phyloP scores from a whole-genome alignment of 2,113 vertebrate species.

The Gallinago undulata region DNA sequence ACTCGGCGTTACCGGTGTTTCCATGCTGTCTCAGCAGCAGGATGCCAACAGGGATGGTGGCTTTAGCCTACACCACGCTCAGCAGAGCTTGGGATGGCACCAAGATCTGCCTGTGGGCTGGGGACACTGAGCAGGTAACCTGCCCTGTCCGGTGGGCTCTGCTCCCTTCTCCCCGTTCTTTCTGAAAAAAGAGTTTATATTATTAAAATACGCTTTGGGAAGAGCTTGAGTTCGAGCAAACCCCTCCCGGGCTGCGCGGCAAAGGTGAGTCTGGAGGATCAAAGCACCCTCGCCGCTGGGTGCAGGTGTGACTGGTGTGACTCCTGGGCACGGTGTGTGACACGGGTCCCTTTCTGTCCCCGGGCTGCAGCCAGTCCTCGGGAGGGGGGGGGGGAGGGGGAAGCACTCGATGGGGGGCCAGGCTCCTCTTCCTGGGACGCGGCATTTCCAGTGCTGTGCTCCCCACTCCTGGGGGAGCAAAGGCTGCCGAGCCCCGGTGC shows the following conservation, averaged over 20 bases:
- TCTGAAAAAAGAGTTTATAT: not conserved
- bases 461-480: not conserved
- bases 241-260: not conserved
- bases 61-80: not conserved
- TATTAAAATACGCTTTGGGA: not conserved
- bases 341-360: not conserved
- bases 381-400: too few species aligned
- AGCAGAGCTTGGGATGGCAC: not conserved
- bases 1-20: not conserved
- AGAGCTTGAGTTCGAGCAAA: not conserved
- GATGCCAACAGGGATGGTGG: fast-evolving
- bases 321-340: too few species aligned
- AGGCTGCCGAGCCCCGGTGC: not conserved
- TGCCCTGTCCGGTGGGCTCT: fast-evolving
- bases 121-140: not conserved
- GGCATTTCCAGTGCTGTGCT: not conserved
- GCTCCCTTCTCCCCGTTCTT: not conserved
- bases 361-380: not conserved
- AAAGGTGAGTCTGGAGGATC: not conserved
- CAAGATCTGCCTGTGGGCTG: not conserved
- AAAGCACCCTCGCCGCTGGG: not conserved
- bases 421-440: not conserved
- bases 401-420: fast-evolving
- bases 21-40: not conserved
- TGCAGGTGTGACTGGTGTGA: not conserved